Evolutionary conservation across 2,113 vertebrate genomes (phyloP).

Genomic region (Bombycilla garrulus): DNA sequence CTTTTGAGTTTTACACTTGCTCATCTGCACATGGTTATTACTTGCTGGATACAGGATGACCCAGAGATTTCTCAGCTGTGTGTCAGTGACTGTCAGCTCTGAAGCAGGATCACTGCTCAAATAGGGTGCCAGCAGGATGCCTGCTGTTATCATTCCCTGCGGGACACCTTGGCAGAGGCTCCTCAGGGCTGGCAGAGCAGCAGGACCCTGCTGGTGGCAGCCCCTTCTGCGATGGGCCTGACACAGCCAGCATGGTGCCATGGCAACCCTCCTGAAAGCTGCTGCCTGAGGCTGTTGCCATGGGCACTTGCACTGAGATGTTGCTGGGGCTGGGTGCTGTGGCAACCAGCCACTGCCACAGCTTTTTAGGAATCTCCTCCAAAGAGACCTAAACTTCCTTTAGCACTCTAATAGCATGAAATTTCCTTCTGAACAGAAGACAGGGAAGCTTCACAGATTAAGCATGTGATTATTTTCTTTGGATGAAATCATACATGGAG

Average conservation of each 20-base stretch:
- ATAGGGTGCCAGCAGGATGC: background rate
- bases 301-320: background rate
- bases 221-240: rapidly evolving
- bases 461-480: background rate
- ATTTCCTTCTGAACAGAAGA: background rate
- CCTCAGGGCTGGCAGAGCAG: background rate
- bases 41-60: background rate
- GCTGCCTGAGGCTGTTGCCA: background rate
- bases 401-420: background rate
- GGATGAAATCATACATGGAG: background rate
- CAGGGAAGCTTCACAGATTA: background rate
- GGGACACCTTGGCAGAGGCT: background rate
- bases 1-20: background rate
- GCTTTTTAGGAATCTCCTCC: background rate
- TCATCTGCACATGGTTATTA: too few species aligned
- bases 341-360: background rate
- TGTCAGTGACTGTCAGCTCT: background rate
- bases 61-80: background rate
- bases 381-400: background rate
- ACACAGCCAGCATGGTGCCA: background rate
- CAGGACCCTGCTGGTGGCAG: too few species aligned
- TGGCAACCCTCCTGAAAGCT: background rate
- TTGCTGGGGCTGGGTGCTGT: background rate
- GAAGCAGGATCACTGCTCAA: background rate
- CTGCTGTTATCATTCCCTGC: background rate